Evolutionary conservation across 2,888 invertebrate genomes (phyloP), one percentile per base, ranked within the genome.

Genomic region (Bimastos eiseni): DNA sequence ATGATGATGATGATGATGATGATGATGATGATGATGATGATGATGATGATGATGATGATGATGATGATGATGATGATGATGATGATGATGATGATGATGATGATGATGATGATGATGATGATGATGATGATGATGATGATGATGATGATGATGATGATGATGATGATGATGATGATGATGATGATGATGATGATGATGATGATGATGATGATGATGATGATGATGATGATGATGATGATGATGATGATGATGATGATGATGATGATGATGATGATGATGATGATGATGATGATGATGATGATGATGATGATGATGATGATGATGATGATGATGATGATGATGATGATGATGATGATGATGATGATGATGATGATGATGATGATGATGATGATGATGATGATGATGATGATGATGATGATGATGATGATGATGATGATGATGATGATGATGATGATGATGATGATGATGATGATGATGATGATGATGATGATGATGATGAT

Each of bases 141-240:
- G 24, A 6, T 90, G 44, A 19, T 15, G 44, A 15, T 15, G 17
- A 44, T 15, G 15, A 44, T 19, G 44, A 44, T 19, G 44, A 44
- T 13, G 44, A 44, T 17, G 44, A 44, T 19, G 44, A 44, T 15
- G 44, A 17, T 15, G 44, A 1, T 6, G 6, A 44, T 41, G 36
- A 90, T 91, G 91, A 83, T 83, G 90, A 90, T 41, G 90, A 90
- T 90, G 90, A 89, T 89, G 90, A 90, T 49, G 91, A 90, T 91
- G 91, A 13, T 90, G 90, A 88, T 88, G 90, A 90, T 90, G 89
- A 89, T 90, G 90, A 90, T 49, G 83, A 83, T 17, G 83, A 83
- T 83, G 83, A 83, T 13, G 83, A 83, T 17, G 83, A 83, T 83
- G 83, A 13, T 83, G 91, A 83, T 91, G 91, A 33, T n/a, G 17